Evolutionary conservation across 35 echinoderm and acorn worm genomes (phyloP).

Genomic region (Eucidaris tribuloides): DNA sequence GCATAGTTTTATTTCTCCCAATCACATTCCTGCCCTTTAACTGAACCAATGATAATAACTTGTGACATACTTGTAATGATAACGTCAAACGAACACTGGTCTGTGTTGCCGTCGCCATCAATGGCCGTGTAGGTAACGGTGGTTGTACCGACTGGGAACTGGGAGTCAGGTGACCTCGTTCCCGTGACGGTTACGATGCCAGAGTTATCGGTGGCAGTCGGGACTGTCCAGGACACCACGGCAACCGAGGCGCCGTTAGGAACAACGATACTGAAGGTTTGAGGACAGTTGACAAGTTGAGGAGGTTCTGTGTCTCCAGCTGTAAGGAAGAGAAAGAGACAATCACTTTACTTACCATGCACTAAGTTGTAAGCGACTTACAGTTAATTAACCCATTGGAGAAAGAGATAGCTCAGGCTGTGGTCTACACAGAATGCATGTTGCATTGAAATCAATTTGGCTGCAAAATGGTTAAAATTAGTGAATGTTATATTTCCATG

Average conservation of each 20-base stretch:
- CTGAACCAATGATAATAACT: too few species aligned
- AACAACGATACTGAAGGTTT: constrained; percentile 1
- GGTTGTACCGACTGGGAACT: constrained; percentile 26
- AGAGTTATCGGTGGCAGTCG: constrained; percentile 35
- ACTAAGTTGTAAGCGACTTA: too few species aligned
- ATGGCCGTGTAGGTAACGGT: constrained; percentile 38
- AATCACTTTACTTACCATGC: too few species aligned
- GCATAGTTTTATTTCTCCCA: too few species aligned
- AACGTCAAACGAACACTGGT: constrained; percentile 36
- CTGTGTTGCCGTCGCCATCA: constrained; percentile 12
- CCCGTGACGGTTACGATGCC: background rate
- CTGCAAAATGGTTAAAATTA: too few species aligned
- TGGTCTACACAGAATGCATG: too few species aligned
- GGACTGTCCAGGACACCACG: background rate
- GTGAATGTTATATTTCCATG: too few species aligned
- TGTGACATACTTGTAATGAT: constrained; percentile 18
- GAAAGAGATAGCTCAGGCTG: too few species aligned
- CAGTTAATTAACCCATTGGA: too few species aligned
- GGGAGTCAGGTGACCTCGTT: background rate
- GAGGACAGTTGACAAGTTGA: constrained; percentile 1
- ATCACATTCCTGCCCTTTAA: too few species aligned
- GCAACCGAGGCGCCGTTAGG: background rate
- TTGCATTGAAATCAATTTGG: too few species aligned
- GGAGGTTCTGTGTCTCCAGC: constrained; percentile 12
- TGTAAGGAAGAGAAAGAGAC: background rate